A percentile compares a stretch with the other conserved stretches of the same genome.
Evolutionary conservation across 2,113 vertebrate genomes (phyloP).

Genomic region (Zosterops lateralis): DNA sequence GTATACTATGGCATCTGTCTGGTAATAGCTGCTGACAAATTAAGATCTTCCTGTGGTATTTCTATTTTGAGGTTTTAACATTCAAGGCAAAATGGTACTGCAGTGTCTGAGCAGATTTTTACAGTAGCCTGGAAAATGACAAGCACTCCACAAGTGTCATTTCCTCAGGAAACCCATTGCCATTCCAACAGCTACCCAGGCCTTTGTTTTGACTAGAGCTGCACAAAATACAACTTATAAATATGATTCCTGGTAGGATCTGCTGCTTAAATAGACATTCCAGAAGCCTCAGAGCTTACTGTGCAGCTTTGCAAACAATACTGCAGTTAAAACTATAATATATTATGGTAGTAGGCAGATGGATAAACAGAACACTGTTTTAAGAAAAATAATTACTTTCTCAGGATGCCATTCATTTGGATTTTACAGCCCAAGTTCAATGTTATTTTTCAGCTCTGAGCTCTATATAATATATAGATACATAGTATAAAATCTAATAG

Average conservation of each 20-base stretch:
- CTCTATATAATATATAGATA: not conserved
- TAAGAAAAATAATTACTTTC: not conserved
- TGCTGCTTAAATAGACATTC: not conserved
- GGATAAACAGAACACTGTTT: not conserved
- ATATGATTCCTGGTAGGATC: not conserved
- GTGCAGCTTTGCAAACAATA: not conserved
- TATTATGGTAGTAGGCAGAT: not conserved
- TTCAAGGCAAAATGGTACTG: not conserved
- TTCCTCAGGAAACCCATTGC: slow-evolving; percentile 51
- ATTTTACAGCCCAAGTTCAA: not conserved
- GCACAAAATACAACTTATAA: not conserved
- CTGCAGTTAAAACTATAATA: not conserved
- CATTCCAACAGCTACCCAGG: not conserved
- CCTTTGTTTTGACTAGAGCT: slow-evolving; percentile 11
- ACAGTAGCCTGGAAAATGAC: not conserved
- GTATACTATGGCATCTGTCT: not conserved
- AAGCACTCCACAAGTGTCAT: slow-evolving; percentile 5
- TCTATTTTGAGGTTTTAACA: not conserved
- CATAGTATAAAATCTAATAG: not conserved
- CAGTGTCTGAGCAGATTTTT: not conserved
- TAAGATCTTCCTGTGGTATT: not conserved
- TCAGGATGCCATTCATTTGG: not conserved
- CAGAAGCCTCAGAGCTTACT: not conserved
- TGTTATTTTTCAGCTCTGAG: not conserved
- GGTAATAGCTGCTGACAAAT: not conserved